phyloP scores from a whole-genome alignment of 2,888 invertebrate species.

The Sericinus montela region DNA sequence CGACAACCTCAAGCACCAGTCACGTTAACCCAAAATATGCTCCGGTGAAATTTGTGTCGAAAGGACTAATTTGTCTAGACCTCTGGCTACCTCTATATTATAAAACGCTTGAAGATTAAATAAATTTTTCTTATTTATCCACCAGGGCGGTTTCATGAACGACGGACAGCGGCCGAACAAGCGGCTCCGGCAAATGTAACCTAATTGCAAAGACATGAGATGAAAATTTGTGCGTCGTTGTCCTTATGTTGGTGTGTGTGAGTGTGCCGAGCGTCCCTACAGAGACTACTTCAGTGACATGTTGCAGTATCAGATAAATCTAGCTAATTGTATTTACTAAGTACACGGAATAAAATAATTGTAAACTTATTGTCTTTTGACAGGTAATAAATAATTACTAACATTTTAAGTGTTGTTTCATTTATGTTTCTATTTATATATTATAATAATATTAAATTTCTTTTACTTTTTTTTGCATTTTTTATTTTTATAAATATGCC shows the following conservation, averaged over 20 bases:
- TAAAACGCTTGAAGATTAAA: too few species aligned
- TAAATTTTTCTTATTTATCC: conserved; percentile 11
- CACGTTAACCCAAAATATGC: too few species aligned
- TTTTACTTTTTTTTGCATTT: too few species aligned
- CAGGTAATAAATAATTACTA: conserved; percentile 76
- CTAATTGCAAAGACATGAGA: conserved; percentile 25
- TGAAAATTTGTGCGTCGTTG: conserved; percentile 46
- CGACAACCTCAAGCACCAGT: too few species aligned
- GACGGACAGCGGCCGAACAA: conserved; percentile 76
- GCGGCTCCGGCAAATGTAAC: conserved; percentile 69
- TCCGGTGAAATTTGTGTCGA: too few species aligned
- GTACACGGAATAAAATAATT: conserved; percentile 68
- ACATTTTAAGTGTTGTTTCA: conserved; percentile 38
- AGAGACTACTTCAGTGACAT: conserved; percentile 59
- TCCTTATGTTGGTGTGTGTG: conserved; percentile 56
- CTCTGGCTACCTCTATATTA: too few species aligned
- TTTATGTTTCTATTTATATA: not conserved
- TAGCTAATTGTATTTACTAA: conserved; percentile 79
- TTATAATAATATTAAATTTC: not conserved
- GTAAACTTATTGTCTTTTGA: conserved; percentile 75
- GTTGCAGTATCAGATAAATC: conserved; percentile 55
- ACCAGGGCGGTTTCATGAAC: conserved; percentile 71
- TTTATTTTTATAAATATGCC: too few species aligned
- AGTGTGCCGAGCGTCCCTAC: conserved; percentile 48
- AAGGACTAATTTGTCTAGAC: too few species aligned